Conservation (phyloP, 2,113 vertebrate genomes). For the Acrocephalus kingi region DNA sequence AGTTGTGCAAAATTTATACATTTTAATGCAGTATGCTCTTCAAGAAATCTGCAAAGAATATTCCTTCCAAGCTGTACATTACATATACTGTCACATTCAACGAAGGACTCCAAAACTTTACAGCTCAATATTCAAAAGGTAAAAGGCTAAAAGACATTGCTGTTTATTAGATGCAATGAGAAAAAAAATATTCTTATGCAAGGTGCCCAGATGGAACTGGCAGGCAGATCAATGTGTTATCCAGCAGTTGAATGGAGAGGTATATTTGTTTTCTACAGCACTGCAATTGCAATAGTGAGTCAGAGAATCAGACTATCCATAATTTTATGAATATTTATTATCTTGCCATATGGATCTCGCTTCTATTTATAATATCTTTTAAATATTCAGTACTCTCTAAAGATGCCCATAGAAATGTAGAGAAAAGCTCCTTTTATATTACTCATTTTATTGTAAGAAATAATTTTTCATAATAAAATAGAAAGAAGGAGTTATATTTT, state of each 20-base stretch:
- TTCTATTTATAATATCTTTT: slow-evolving; percentile 48
- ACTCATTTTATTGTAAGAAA: neutral
- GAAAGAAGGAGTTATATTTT: neutral
- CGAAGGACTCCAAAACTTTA: neutral
- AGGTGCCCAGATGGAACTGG: neutral
- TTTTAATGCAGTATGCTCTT: neutral
- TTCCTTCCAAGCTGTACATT: neutral
- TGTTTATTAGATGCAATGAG: neutral
- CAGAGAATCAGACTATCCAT: slow-evolving; percentile 1
- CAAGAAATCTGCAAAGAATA: neutral
- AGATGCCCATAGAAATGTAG: neutral
- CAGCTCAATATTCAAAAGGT: neutral
- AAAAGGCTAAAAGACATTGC: neutral
- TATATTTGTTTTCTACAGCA: neutral
- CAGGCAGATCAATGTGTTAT: slow-evolving; percentile 1
- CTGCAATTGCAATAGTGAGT: slow-evolving; percentile 15
- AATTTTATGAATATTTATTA: slow-evolving; percentile 59
- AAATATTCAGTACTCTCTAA: slow-evolving; percentile 34
- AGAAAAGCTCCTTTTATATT: neutral
- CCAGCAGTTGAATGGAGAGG: neutral
- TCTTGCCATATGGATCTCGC: neutral
- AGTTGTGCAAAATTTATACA: neutral
- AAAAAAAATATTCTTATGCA: neutral
- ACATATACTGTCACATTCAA: neutral
- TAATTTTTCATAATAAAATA: neutral